Base-by-base conservation (phyloP, 2,888 invertebrate genomes). In the Napeogenes sylphis region DNA sequence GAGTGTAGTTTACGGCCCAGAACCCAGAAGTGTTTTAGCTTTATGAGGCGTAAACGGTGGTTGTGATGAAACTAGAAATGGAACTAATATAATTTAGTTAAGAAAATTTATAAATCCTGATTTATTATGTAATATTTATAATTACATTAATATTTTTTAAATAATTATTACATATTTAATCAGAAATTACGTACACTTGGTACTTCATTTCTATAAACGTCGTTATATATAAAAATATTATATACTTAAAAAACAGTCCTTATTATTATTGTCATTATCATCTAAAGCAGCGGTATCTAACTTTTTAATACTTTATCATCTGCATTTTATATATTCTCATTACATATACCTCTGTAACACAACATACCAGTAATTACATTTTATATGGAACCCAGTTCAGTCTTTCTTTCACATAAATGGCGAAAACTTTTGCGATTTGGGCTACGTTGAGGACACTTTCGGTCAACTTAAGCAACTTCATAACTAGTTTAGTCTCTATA, bases 21-120 rank as follows among this genome's bases (percentile, higher is more conserved):
- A 61, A 56, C 63, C 63, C 59, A 62, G 21, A 21, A 69, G 66
- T 68, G 66, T 67, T 67, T 61, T 58, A 58, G 63, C 59, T 67
- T 67, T 64, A 67, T 67, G 66, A 65, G 61, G 61, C 69, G 66
- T 67, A 61, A 65, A 66, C 61, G 64, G 64, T 62, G 56, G 57
- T 59, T 38, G 64, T 65, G 64, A 30, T 51, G 30, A 30, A 51
- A 51, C 30, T 51, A 51, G 65, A 63, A 64, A 51, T 51, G 12
- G 51, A 51, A 51, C 30, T 51, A 51, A 12, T 51, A 30, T 51
- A 51, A 51, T 51, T 51, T 30, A 14, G 30, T 30, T 30, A 42
- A 6, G 10, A 42, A 10, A 12, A 42, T 3, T 42, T 8, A 10
- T 42, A 42, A 42, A 10, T 10, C 42, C 10, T 12, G 8, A 10